Evolutionary conservation across 2,113 vertebrate species (phyloP), one percentile per base, ranked within the genome.

Genomic region (Hiodon alosoides): DNA sequence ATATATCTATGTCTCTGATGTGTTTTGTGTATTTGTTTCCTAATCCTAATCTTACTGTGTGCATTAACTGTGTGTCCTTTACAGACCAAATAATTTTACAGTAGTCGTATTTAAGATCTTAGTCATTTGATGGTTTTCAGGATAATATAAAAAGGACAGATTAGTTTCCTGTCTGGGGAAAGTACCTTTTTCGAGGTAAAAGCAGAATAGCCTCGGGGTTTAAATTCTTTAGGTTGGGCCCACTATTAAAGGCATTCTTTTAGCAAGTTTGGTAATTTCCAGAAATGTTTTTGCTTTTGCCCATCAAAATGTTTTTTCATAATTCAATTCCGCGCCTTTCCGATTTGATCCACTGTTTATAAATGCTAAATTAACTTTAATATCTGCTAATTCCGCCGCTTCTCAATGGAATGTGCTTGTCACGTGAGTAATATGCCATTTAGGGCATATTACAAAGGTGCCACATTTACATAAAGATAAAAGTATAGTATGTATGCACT

Each of bases 211-310:
- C 73, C 65, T 67, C 16, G 65, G 31, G 65, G 51, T 62, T 31
- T 48, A 67, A 75, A 75, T 75, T 67, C 64, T 46, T 75, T 58
- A 8, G 53, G 53, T 51, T 47, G 14, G 52, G 13, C 52, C 64
- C 13, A 10, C 73, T 53, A 14, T 52, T 52, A 61, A 67, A 67
- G 52, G 67, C 73, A 57, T 67, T 62, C 73, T 75, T 67, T 75
- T 14, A 57, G 31, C 46, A 55, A 67, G 46, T 58, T 67, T 46
- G 52, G 46, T 67, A 47, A 53, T 51, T 72, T 62, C 59, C 58
- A 62, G 59, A 72, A 71, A 60, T 61, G 7, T 50, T 71, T 14
- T 58, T n/a, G 17, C 31, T 46, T 71, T 71, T 54, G 69, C 31
- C 14, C 16, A 47, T 47, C 69, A 58, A 71, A 31, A 31, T 31